phyloP scores from a whole-genome alignment of 2,888 invertebrate genomes.

The Sturmia bella region DNA sequence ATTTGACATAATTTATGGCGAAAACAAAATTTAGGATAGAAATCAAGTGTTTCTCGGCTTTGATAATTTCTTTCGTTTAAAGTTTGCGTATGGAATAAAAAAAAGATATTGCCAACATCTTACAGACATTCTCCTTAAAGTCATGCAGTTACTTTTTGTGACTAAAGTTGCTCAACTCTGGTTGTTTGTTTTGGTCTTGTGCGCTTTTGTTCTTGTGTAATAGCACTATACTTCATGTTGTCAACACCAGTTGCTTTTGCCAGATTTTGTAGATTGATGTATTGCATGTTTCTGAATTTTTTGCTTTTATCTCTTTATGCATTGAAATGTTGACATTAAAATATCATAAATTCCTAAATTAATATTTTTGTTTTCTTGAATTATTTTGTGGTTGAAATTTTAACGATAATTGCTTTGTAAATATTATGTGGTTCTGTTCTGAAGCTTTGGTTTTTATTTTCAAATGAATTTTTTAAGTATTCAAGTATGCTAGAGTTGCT shows the following conservation, averaged over 20 bases:
- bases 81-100: too few species aligned
- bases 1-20: background rate
- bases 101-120: background rate
- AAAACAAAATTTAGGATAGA: too few species aligned
- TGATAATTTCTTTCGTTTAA: too few species aligned
- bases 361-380: background rate
- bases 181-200: too few species aligned
- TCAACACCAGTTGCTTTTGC: slow-evolving; percentile 3
- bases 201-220: too few species aligned
- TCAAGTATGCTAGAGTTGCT: background rate
- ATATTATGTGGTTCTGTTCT: slow-evolving; percentile 36
- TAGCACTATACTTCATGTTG: background rate
- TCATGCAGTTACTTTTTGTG: too few species aligned
- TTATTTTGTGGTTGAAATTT: slow-evolving; percentile 46
- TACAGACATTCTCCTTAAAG: too few species aligned
- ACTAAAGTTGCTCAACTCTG: too few species aligned
- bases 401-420: slow-evolving; percentile 56
- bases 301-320: background rate
- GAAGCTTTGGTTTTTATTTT: background rate
- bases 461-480: background rate
- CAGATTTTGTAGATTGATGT: slow-evolving; percentile 29
- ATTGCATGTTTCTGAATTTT: slow-evolving; percentile 21
- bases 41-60: too few species aligned
- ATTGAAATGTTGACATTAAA: slow-evolving; percentile 21
- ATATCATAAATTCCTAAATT: slow-evolving; percentile 23